These are phyloP conservation scores for Encarsia formosa DNA, from an alignment of 2,888 invertebrate species.

Conservation along the genomic window DNA sequence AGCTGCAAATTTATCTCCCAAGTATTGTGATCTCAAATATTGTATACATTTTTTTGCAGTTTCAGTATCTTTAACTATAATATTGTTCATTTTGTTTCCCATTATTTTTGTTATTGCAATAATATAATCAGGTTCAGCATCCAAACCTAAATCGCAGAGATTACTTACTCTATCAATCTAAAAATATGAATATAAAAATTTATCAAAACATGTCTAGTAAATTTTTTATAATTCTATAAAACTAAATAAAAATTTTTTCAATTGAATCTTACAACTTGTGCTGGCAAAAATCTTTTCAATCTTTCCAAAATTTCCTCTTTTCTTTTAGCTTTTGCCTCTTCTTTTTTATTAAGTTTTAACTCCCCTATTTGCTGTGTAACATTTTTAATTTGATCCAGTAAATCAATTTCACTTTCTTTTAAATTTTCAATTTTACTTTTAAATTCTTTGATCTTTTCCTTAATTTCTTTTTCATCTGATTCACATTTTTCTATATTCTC, in stretches of 20 bases:
- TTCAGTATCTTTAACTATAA: slow-evolving; percentile 91
- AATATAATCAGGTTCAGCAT: slow-evolving; percentile 62
- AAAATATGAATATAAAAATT: not conserved
- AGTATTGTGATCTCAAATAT: slow-evolving; percentile 86
- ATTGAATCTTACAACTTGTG: slow-evolving; percentile 63
- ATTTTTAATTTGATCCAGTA: not conserved
- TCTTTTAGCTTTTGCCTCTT: slow-evolving; percentile 64
- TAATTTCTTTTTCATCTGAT: not conserved
- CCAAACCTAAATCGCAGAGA: not conserved
- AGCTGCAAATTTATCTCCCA: slow-evolving; percentile 55
- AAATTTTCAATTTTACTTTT: not conserved
- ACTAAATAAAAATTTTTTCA: not conserved
- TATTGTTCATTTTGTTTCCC: slow-evolving; percentile 96
- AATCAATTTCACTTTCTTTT: not conserved
- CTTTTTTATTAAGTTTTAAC: not conserved
- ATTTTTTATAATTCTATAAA: not conserved
- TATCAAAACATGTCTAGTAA: not conserved
- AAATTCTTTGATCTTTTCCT: not conserved
- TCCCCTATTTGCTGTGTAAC: slow-evolving; percentile 5
- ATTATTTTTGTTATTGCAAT: slow-evolving; percentile 92
- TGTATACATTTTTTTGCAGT: slow-evolving; percentile 89
- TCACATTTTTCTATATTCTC: slow-evolving; percentile 8
- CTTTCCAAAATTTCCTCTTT: slow-evolving; percentile 35
- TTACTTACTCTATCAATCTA: slow-evolving; percentile 16
- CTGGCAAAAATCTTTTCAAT: slow-evolving; percentile 60